These are phyloP conservation scores for Diloba caeruleocephala DNA, from an alignment of 2,888 invertebrate species.

Conservation along the genomic window DNA sequence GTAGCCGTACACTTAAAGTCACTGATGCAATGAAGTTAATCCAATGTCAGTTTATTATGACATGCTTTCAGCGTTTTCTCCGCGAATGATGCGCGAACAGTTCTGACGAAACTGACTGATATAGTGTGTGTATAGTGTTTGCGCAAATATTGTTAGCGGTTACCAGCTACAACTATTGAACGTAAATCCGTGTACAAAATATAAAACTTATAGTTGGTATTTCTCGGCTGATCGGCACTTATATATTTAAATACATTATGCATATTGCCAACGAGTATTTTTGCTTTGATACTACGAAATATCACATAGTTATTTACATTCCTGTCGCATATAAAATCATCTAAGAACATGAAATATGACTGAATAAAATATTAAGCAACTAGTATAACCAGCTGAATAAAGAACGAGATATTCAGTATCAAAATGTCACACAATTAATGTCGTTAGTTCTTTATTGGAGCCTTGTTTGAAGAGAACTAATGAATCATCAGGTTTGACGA, in stretches of 20 bases:
- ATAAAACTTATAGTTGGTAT: conserved; percentile 23
- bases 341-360: conserved; percentile 51
- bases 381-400: conserved; percentile 62
- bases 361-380: conserved; percentile 65
- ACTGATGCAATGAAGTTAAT: conserved; percentile 73
- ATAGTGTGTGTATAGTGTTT: conserved; percentile 64
- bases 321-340: conserved; percentile 54
- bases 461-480: conserved; percentile 18
- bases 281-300: conserved; percentile 56
- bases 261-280: no score
- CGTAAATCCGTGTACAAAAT: conserved; percentile 25
- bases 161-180: conserved; percentile 47
- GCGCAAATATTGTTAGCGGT: conserved; percentile 64
- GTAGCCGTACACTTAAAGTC: conserved; percentile 52
- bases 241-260: conserved; percentile 47
- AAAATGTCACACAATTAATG: conserved; percentile 56
- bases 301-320: conserved; percentile 57
- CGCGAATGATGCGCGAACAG: conserved; percentile 45
- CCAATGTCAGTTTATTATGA: conserved; percentile 77
- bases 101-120: conserved; percentile 60
- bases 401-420: conserved; percentile 53
- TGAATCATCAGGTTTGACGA: neutral
- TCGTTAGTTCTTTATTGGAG: conserved; percentile 25
- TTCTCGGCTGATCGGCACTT: conserved; percentile 5
- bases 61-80: conserved; percentile 65